These are phyloP conservation scores for Argyrosomus japonicus DNA, from an alignment of 2,113 vertebrate species.

Conservation along the genomic window DNA sequence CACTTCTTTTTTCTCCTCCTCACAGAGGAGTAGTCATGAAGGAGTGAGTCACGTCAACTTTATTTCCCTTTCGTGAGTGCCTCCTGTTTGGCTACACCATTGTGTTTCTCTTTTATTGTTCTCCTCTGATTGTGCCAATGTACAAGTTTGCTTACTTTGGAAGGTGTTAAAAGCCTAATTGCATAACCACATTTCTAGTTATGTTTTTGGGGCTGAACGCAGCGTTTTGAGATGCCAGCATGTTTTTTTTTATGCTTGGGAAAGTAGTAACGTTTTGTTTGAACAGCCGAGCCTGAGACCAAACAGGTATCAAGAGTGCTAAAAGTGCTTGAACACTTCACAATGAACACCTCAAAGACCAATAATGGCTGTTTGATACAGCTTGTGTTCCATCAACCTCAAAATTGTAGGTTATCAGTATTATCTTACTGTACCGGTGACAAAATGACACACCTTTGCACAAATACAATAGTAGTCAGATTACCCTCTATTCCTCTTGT, in stretches of 20 bases:
- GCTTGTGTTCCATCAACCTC: slow-evolving; percentile 2
- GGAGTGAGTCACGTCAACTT: slow-evolving; percentile 68
- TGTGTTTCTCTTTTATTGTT: slow-evolving; percentile 74
- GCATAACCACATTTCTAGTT: slow-evolving; percentile 38
- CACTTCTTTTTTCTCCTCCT: slow-evolving; percentile 68
- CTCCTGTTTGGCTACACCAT: slow-evolving; percentile 60
- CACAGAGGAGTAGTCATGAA: slow-evolving; percentile 51
- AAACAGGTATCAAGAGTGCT: slow-evolving; percentile 23
- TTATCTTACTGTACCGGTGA: slow-evolving; percentile 45
- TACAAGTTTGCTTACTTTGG: slow-evolving; percentile 56
- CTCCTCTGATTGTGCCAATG: slow-evolving; percentile 38
- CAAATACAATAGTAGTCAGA: slow-evolving; percentile 22
- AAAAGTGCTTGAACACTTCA: slow-evolving; percentile 19
- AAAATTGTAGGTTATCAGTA: slow-evolving; percentile 26
- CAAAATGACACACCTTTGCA: slow-evolving; percentile 62
- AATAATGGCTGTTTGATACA: slow-evolving; percentile 14
- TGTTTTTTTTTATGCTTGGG: slow-evolving; percentile 31
- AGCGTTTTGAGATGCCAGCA: not conserved
- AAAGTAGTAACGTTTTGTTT: slow-evolving; percentile 30
- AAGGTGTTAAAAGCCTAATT: slow-evolving; percentile 61
- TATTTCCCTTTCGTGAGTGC: slow-evolving; percentile 67
- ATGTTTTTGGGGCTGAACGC: slow-evolving; percentile 26
- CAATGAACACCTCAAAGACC: not conserved
- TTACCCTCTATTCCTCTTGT: slow-evolving; percentile 23
- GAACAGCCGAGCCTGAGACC: slow-evolving; percentile 18